Conservation (phyloP, 2,797 vertebrate species). For the Jordanella pulchra region DNA sequence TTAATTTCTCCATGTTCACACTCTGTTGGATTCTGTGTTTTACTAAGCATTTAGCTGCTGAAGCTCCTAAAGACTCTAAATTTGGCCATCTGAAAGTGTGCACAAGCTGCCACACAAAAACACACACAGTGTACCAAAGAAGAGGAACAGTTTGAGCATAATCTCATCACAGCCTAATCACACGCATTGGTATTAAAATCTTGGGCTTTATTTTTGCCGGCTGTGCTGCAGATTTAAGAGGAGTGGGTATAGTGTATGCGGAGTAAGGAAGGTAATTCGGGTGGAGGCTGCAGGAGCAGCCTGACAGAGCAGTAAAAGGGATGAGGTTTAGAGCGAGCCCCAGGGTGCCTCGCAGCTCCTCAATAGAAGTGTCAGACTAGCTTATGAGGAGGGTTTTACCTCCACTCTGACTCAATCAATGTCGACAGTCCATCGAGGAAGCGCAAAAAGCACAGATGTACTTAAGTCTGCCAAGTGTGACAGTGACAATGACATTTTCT, state of each 20-base stretch:
- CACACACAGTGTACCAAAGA: slow-evolving; percentile 6
- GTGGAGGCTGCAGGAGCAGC: slow-evolving; percentile 45
- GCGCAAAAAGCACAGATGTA: slow-evolving; percentile 50
- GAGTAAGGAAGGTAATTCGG: slow-evolving; percentile 56
- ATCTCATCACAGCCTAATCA: slow-evolving; percentile 17
- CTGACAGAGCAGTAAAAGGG: slow-evolving; percentile 70
- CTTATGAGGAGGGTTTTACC: slow-evolving; percentile 65
- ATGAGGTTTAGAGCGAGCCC: slow-evolving; percentile 61
- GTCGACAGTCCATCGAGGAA: slow-evolving; percentile 46
- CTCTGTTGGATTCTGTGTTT: neutral
- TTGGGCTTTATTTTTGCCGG: slow-evolving; percentile 16
- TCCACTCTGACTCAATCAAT: slow-evolving; percentile 57
- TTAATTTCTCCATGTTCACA: neutral
- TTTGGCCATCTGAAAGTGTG: neutral
- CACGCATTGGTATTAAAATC: slow-evolving; percentile 33
- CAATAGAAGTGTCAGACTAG: slow-evolving; percentile 69
- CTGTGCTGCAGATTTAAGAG: slow-evolving; percentile 46
- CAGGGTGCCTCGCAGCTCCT: slow-evolving; percentile 55
- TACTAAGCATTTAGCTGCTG: neutral
- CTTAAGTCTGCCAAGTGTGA: slow-evolving; percentile 49
- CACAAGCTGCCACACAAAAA: neutral
- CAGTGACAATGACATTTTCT: slow-evolving; percentile 37
- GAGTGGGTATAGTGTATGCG: slow-evolving; percentile 50
- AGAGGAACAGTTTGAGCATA: neutral
- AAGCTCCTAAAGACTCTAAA: neutral